Evolutionary conservation across 2,888 invertebrate genomes (phyloP), one percentile per base, ranked within the genome.

Genomic region (Polyommatus iphigenia): DNA sequence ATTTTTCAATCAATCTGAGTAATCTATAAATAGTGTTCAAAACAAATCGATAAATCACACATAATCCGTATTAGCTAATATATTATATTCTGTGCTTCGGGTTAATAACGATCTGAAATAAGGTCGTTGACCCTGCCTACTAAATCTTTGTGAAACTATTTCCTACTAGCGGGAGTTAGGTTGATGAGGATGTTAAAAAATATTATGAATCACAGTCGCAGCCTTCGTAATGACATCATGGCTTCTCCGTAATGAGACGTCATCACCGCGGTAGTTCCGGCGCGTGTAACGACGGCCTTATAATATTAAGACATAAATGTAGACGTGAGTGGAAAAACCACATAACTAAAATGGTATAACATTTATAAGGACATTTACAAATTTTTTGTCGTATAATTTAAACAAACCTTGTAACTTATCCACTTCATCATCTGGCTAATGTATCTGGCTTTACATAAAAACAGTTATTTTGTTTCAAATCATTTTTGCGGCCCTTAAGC

Each of bases 191-290:
- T 41, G 67, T 62, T 67, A 50, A 59, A 76, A 77, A 78, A 54
- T 57, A 76, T 76, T 24, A 77, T 82, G 79, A 81, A 76, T 86
- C 83, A 86, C 84, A 76, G 0, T 57, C 81, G 79, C 81, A 78
- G 80, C 81, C 81, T 80, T 78, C 79, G 80, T 87, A 88, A 89
- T 89, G 86, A 86, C 85, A 83, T 86, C 84, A 86, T 89, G 82
- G 80, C 81, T 78, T 82, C 76, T 79, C 81, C 79, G 79, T 82
- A 78, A 79, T 81, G 77, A 79, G 81, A 78, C 87, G 86, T 89
- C 90, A 89, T 89, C 87, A 90, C 80, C 83, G 83, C 79, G 82
- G 85, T 79, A 83, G 85, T 87, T 91, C 91, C 90, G 90, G 88
- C 50, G 50, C 73, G 24, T 29, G 50, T 75, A 54, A 29, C 24